These are phyloP conservation scores for Cyprinella venusta DNA, from an alignment of 2,797 vertebrate genomes.

Conservation along the genomic window DNA sequence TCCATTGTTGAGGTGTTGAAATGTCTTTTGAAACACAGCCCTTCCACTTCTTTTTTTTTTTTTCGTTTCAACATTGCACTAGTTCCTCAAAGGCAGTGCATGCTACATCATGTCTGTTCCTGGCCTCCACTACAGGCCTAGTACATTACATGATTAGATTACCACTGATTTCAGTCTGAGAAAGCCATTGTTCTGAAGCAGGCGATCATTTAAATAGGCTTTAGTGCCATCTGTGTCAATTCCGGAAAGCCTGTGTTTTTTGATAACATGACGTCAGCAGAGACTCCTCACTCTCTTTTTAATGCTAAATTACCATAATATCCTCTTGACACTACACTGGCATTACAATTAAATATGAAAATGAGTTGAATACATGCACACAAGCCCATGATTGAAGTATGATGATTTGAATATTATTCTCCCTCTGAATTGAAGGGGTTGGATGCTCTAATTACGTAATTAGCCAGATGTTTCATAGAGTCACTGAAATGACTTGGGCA, in stretches of 20 bases:
- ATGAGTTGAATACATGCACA: slow-evolving; percentile 39
- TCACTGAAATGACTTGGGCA: slow-evolving; percentile 32
- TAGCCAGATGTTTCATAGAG: slow-evolving; percentile 55
- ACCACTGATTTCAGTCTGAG: slow-evolving; percentile 34
- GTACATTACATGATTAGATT: slow-evolving; percentile 57
- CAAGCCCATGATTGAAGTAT: slow-evolving; percentile 43
- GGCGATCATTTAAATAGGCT: slow-evolving; percentile 23
- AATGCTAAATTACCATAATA: slow-evolving; percentile 40
- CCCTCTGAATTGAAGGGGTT: slow-evolving; percentile 44
- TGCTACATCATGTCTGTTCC: slow-evolving; percentile 61
- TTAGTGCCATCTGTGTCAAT: slow-evolving; percentile 25
- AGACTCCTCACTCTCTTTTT: background rate
- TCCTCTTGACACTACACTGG: slow-evolving; percentile 43
- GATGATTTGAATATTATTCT: slow-evolving; percentile 49
- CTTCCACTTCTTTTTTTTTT: slow-evolving; percentile 36
- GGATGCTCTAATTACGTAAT: slow-evolving; percentile 46
- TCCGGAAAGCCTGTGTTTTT: slow-evolving; percentile 32
- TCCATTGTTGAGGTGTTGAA: slow-evolving; percentile 57
- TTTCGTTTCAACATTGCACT: slow-evolving; percentile 53
- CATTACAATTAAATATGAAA: slow-evolving; percentile 40
- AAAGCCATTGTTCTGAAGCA: slow-evolving; percentile 40
- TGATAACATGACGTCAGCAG: slow-evolving; percentile 30
- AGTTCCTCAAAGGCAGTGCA: slow-evolving; percentile 57
- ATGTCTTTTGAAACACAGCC: slow-evolving; percentile 54
- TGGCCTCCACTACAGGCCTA: slow-evolving; percentile 52